Base-by-base conservation (phyloP, 2,888 invertebrate species). In the Brenthis ino region DNA sequence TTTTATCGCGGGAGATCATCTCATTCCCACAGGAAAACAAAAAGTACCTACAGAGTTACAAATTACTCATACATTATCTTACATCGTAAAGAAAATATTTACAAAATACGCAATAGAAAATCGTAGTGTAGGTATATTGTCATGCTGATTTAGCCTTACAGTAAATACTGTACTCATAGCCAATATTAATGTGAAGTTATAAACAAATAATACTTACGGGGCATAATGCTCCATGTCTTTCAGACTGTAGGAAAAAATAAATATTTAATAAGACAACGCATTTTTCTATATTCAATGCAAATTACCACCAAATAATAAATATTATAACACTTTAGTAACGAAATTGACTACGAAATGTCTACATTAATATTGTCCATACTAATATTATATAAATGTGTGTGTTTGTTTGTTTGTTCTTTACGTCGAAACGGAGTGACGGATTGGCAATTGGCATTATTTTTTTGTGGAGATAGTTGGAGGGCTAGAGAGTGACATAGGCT, bases 141-240 rank as follows among this genome's bases (percentile, higher is more conserved):
- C 43, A 53, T 37, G 63, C 63, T 53, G 37, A 53, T 63, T 51
- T 33, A 37, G 50, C 61, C 61, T 63, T 63, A 51, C 16, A 63
- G 37, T 37, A 33, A 53, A 54, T 37, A 65, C 28, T 24, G n/a
- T 6, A 47, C n/a, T 47, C 14, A 66, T 60, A 37, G 28, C 51
- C 37, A 51, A 61, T 33, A 16, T 53, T 12, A 50, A 51, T 53
- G 51, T 61, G 47, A 55, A 58, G 43, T 64, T 48, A 43, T 47
- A 54, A 66, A 53, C n/a, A 66, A 65, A 69, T 56, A 66, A 65
- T 73, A 87, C 88, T 89, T 80, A 91, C 91, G 70, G 91, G 91
- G 79, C 91, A 91, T 64, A 91, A 73, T 2, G 85, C 86, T 74
- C 91, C 91, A 73, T 78, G 85, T 71, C 83, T 86, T 24, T 82